Percentiles rank a stretch among this genome's conserved stretches.
These are phyloP conservation scores for Macrotrachela quadricornifera DNA, from an alignment of 1,140 invertebrate species.

Conservation along the genomic window DNA sequence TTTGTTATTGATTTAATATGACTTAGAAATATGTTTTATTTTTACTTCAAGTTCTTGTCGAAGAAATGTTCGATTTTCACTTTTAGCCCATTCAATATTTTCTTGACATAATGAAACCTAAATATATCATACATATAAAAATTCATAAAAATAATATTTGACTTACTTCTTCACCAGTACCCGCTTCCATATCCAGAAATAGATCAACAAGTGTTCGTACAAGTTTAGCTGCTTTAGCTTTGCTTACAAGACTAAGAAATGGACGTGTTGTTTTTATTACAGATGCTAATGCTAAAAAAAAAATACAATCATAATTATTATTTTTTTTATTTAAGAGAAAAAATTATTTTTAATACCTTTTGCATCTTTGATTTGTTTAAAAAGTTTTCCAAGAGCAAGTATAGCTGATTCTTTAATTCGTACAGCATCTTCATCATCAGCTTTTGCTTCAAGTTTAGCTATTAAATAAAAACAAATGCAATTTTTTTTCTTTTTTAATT, in stretches of 20 bases:
- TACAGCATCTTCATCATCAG: conserved; percentile 62
- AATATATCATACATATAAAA: not conserved
- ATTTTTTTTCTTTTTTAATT: too few relatives aligned
- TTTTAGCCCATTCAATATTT: conserved; percentile 97
- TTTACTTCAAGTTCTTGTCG: conserved; percentile 87
- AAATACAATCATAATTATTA: too few relatives aligned
- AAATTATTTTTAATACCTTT: too few relatives aligned
- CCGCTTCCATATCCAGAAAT: conserved; percentile 51
- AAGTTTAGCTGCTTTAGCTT: conserved; percentile 76
- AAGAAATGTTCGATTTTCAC: conserved; percentile 84
- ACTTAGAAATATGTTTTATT: too few relatives aligned
- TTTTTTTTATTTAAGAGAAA: too few relatives aligned
- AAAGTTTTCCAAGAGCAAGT: conserved; percentile 60
- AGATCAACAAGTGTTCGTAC: conserved; percentile 85
- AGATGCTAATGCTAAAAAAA: too few relatives aligned
- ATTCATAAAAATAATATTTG: not conserved
- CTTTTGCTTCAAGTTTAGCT: conserved; percentile 29
- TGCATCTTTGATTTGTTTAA: conserved; percentile 72
- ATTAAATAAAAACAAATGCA: conserved; percentile 10
- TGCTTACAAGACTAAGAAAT: too few relatives aligned
- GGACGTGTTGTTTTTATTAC: too few relatives aligned
- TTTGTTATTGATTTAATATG: too few relatives aligned
- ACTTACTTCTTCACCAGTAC: not conserved
- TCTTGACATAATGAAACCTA: conserved; percentile 50
- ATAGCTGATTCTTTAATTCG: conserved; percentile 69